Evolutionary conservation across 2,113 vertebrate genomes (phyloP).

Genomic region (Rhinichthys klamathensis): DNA sequence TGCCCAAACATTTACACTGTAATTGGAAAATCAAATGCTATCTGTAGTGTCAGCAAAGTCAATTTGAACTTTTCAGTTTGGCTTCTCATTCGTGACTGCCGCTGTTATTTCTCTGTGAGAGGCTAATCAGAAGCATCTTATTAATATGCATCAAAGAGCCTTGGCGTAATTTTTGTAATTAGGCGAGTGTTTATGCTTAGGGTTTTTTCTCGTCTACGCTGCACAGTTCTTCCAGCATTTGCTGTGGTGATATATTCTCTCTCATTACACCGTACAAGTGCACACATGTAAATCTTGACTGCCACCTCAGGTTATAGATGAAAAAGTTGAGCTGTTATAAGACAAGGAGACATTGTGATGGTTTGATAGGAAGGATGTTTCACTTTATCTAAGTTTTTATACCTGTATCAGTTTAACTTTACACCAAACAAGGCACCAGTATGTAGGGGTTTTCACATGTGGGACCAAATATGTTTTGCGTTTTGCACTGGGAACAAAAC

Average conservation of each 20-base stretch:
- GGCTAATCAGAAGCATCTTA: constrained; percentile 53
- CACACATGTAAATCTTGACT: background rate
- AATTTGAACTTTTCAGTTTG: constrained; percentile 33
- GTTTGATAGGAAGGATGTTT: background rate
- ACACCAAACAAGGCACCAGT: no score
- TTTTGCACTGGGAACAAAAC: no score
- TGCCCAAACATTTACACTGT: constrained; percentile 47
- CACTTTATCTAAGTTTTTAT: background rate
- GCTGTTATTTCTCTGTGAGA: constrained; percentile 16
- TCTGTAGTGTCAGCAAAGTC: constrained; percentile 52
- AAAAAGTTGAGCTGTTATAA: background rate
- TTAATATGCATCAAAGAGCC: constrained; percentile 52
- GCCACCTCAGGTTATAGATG: background rate
- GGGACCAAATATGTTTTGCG: no score
- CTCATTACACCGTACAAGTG: background rate
- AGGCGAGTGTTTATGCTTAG: constrained; percentile 32
- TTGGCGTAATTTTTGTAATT: constrained; percentile 52
- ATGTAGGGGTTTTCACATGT: no score
- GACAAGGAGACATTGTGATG: background rate
- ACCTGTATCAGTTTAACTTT: no score
- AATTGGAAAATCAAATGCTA: constrained; percentile 51
- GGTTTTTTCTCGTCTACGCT: constrained; percentile 11
- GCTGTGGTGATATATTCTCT: background rate
- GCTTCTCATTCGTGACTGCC: constrained; percentile 34
- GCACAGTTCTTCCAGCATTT: background rate